Percentiles rank a stretch among this genome's conserved stretches.
Conservation (phyloP, 1,140 invertebrate species). For the Diachasma alloeum region DNA sequence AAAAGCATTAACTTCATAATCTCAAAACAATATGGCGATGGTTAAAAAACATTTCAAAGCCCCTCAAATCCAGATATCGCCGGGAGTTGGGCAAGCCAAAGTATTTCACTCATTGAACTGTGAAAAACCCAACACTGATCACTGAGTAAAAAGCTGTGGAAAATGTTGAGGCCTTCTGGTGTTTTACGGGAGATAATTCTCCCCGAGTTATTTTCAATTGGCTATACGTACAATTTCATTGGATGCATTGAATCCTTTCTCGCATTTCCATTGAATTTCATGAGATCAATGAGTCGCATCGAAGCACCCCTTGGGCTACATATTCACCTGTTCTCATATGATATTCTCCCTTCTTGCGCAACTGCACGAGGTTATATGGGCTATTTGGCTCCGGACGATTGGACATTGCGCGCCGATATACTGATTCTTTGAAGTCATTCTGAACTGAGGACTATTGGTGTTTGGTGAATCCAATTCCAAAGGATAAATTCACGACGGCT, state of each 20-base stretch:
- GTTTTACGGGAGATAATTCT: slow-evolving; percentile 21
- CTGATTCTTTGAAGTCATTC: too few species aligned
- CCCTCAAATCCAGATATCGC: slow-evolving; percentile 25
- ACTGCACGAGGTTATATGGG: not conserved
- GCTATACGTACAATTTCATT: not conserved
- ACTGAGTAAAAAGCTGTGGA: not conserved
- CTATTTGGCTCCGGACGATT: not conserved
- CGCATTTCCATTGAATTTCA: not conserved
- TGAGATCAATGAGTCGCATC: not conserved
- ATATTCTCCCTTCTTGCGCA: not conserved
- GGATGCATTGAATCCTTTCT: not conserved
- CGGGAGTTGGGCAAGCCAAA: slow-evolving; percentile 5
- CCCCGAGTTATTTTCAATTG: slow-evolving; percentile 2
- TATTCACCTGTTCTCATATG: not conserved
- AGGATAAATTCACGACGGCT: not conserved
- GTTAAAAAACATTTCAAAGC: slow-evolving; percentile 22
- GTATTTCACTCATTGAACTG: slow-evolving; percentile 12
- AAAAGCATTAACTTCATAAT: slow-evolving; percentile 11
- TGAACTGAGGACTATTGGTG: too few species aligned
- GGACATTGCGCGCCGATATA: not conserved
- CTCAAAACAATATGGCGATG: slow-evolving; percentile 1
- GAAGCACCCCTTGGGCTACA: not conserved
- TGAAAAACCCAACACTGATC: slow-evolving; percentile 11
- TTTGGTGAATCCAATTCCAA: not conserved
- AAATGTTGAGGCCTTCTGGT: not conserved